These are phyloP conservation scores for Eretmochelys imbricata DNA, from an alignment of 2,113 vertebrate species.

Conservation along the genomic window DNA sequence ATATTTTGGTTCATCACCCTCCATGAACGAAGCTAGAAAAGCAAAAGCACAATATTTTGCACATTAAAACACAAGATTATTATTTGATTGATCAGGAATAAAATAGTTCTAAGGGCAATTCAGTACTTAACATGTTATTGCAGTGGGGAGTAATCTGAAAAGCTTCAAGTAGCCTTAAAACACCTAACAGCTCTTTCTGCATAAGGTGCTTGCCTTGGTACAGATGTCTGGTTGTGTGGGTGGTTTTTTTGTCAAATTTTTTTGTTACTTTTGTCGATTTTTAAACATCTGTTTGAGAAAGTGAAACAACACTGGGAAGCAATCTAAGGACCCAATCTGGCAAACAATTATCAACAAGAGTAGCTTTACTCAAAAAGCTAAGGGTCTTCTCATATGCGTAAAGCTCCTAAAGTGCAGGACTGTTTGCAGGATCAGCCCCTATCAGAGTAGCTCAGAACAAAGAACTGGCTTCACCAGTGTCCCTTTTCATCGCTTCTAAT, in stretches of 20 bases:
- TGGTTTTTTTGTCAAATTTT: neutral
- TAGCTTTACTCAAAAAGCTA: conserved; percentile 38
- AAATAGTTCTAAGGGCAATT: conserved; percentile 59
- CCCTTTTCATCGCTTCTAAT: conserved; percentile 85
- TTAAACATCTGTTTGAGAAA: conserved; percentile 80
- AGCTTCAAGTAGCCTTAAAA: conserved; percentile 71
- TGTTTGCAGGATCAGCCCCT: conserved; percentile 67
- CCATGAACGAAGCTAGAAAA: conserved; percentile 34
- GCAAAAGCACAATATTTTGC: conserved; percentile 55
- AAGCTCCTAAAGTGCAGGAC: conserved; percentile 58
- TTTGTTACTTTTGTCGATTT: conserved; percentile 80
- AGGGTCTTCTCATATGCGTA: conserved; percentile 56
- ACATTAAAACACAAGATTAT: conserved; percentile 42
- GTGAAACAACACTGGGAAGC: conserved; percentile 64
- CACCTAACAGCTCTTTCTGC: conserved; percentile 73
- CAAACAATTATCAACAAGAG: conserved; percentile 26
- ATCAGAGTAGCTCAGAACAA: conserved; percentile 79
- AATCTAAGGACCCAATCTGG: conserved; percentile 5
- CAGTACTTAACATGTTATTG: conserved; percentile 70
- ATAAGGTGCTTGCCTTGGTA: conserved; percentile 71
- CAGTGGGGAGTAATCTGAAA: conserved; percentile 67
- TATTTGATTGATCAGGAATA: conserved; percentile 72
- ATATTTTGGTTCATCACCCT: neutral
- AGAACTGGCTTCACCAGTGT: conserved; percentile 77
- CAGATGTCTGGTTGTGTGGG: conserved; percentile 71